These are phyloP conservation scores for Lethenteron camtschaticum DNA, from an alignment of 2,113 vertebrate genomes.

Conservation along the genomic window DNA sequence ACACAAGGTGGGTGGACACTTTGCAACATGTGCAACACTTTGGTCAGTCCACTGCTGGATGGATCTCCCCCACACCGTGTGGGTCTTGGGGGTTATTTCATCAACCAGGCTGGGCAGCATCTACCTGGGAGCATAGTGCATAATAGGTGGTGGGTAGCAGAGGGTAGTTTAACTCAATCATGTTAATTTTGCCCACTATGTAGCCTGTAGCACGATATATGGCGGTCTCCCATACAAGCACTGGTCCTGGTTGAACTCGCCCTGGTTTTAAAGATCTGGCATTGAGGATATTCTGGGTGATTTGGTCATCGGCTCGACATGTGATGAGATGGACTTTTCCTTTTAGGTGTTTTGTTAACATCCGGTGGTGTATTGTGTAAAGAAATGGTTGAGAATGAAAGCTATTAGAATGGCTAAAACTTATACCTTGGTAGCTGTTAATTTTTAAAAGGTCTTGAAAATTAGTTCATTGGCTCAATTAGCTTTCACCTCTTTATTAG, in stretches of 20 bases:
- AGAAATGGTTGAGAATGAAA: too few relatives aligned
- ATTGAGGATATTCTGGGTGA: not conserved
- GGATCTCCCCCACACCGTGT: not conserved
- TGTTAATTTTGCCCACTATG: not conserved
- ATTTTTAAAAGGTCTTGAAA: too few relatives aligned
- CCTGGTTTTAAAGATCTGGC: not conserved
- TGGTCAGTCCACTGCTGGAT: not conserved
- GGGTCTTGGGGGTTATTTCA: not conserved
- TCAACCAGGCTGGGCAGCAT: not conserved
- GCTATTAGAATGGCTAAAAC: too few relatives aligned
- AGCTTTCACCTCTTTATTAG: too few relatives aligned
- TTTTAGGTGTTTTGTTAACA: too few relatives aligned
- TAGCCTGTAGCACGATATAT: not conserved
- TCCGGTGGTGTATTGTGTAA: too few relatives aligned
- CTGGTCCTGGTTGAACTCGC: not conserved
- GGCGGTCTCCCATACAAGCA: not conserved
- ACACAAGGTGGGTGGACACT: constrained; percentile 52
- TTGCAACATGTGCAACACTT: not conserved
- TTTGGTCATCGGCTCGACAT: not conserved
- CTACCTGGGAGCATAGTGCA: not conserved
- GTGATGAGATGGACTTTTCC: too few relatives aligned
- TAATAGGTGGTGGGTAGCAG: not conserved
- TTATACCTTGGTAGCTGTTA: too few relatives aligned
- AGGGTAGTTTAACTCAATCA: not conserved
- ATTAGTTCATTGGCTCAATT: too few relatives aligned